Evolutionary conservation across 1,140 invertebrate genomes (phyloP).

Genomic region (Lepidotrigona ventralis): DNA sequence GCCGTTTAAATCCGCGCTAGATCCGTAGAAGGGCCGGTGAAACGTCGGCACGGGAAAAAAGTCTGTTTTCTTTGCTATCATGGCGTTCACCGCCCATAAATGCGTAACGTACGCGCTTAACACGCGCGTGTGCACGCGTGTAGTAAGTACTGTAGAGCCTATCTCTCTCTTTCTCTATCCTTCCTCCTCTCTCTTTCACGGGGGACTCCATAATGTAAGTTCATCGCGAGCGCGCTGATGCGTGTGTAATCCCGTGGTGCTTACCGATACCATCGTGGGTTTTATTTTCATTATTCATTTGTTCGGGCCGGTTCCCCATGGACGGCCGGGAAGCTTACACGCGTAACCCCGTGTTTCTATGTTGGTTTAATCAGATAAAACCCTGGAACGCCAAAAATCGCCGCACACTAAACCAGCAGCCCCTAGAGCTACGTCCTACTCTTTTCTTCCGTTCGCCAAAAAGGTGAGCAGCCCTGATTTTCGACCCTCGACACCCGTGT

Average conservation of each 20-base stretch:
- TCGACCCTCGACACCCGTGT: background rate
- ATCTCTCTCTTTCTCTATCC: background rate
- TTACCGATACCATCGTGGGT: constrained; percentile 78
- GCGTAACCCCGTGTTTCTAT: constrained; percentile 79
- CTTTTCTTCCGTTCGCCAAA: background rate
- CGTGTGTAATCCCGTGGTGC: constrained; percentile 78
- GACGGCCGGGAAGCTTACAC: constrained; percentile 74
- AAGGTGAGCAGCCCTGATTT: background rate
- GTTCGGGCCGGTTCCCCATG: constrained; percentile 74
- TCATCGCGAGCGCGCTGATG: constrained; percentile 76
- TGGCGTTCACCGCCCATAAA: background rate
- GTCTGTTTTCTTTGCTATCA: constrained; percentile 46
- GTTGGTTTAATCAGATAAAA: constrained; percentile 80
- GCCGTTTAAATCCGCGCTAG: constrained; percentile 55
- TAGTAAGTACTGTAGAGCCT: background rate
- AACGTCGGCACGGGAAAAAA: constrained; percentile 35
- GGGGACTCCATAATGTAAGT: constrained; percentile 69
- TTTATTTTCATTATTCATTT: constrained; percentile 81
- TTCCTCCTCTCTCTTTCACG: background rate
- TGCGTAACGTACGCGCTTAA: constrained; percentile 3
- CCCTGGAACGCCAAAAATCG: constrained; percentile 68
- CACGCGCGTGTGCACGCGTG: background rate
- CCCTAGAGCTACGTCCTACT: constrained; percentile 21
- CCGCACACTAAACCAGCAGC: constrained; percentile 32
- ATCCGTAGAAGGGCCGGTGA: constrained; percentile 24